Evolutionary conservation across 2,797 vertebrate species (phyloP).

Genomic region (Heliangelus exortis): DNA sequence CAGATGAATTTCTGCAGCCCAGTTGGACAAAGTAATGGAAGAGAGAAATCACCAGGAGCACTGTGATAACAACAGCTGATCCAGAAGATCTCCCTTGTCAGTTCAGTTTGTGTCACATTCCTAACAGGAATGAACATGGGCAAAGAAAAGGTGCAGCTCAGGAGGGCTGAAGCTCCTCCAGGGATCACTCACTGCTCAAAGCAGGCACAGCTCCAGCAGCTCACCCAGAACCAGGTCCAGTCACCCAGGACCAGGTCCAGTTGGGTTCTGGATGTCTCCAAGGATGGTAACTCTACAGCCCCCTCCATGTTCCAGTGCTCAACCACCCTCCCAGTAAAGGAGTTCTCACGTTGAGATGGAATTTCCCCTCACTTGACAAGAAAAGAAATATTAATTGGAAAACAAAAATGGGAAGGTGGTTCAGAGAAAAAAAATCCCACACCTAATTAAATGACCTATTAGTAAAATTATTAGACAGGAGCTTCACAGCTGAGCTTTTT

Average conservation of each 20-base stretch:
- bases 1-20: not conserved
- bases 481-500: not conserved
- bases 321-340: not conserved
- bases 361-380: not conserved
- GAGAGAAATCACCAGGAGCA: not conserved
- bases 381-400: not conserved
- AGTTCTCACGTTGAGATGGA: not conserved
- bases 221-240: not conserved
- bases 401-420: not conserved
- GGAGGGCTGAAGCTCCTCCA: not conserved
- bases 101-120: not conserved
- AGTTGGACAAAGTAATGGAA: not conserved
- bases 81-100: not conserved
- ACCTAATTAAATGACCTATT: slow-evolving; percentile 35
- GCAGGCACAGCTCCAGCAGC: too few species aligned
- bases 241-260: not conserved
- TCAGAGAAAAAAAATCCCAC: not conserved
- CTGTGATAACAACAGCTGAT: not conserved
- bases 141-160: not conserved
- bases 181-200: too few species aligned
- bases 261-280: not conserved
- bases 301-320: not conserved
- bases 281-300: not conserved
- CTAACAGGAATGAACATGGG: rapidly evolving
- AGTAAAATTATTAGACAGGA: not conserved